Evolutionary conservation across 2,113 vertebrate genomes (phyloP).

Genomic region (Cynoglossus semilaevis): DNA sequence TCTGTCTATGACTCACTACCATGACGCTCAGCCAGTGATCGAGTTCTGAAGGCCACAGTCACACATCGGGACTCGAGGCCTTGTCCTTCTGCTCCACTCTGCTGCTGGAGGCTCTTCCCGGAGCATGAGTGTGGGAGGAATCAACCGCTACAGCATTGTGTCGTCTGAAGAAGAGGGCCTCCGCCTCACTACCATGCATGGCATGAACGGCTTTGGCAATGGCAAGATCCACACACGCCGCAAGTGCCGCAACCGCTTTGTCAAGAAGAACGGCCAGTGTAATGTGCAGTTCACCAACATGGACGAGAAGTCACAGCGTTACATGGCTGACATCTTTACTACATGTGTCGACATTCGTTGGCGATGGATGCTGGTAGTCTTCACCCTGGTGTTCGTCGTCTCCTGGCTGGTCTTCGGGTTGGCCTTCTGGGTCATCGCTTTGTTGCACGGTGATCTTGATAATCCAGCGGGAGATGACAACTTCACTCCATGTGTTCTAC

Average conservation of each 20-base stretch:
- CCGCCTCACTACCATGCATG: slow-evolving; percentile 92
- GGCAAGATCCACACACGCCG: slow-evolving; percentile 94
- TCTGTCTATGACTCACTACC: slow-evolving; percentile 42
- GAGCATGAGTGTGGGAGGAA: slow-evolving; percentile 88
- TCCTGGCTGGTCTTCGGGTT: slow-evolving; percentile 93
- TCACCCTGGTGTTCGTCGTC: slow-evolving; percentile 90
- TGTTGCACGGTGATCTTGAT: slow-evolving; percentile 92
- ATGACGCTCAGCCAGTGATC: slow-evolving; percentile 56
- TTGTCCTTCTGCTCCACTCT: slow-evolving; percentile 38
- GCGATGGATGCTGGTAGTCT: slow-evolving; percentile 94
- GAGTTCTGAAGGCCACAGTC: slow-evolving; percentile 54
- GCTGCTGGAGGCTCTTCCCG: slow-evolving; percentile 51
- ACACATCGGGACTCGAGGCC: slow-evolving; percentile 47
- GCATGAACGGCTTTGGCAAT: slow-evolving; percentile 95
- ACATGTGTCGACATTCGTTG: slow-evolving; percentile 97
- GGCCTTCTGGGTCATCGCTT: slow-evolving; percentile 96
- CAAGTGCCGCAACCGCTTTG: slow-evolving; percentile 92
- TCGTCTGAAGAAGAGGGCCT: slow-evolving; percentile 94
- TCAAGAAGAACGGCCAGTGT: slow-evolving; percentile 97
- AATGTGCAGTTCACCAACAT: slow-evolving; percentile 97
- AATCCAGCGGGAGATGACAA: slow-evolving; percentile 83
- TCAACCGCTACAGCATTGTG: slow-evolving; percentile 94
- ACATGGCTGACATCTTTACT: slow-evolving; percentile 97
- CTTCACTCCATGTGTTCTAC: slow-evolving; percentile 92
- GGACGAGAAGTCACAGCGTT: slow-evolving; percentile 93